A percentile compares a stretch with the other conserved stretches of the same genome.
Evolutionary conservation across 64 coral and sea anemone genomes (phyloP).

Genomic region (Porites lutea): DNA sequence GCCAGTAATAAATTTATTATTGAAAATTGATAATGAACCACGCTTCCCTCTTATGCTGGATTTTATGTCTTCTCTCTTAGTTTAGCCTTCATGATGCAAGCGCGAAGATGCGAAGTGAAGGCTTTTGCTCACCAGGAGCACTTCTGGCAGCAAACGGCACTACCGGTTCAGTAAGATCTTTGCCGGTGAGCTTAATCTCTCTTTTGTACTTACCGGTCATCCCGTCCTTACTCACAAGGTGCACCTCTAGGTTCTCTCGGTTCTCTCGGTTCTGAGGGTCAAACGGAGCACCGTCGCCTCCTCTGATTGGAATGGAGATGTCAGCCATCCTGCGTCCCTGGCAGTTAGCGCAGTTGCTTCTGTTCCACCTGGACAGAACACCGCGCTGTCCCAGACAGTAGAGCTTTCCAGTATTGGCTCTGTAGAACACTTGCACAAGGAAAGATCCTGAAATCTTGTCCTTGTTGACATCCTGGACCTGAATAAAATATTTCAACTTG

Average conservation of each 20-base stretch:
- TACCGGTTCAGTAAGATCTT: neutral
- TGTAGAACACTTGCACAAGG: conserved; percentile 54
- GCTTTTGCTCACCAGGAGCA: conserved; percentile 11
- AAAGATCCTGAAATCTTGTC: conserved; percentile 63
- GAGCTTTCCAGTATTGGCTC: conserved; percentile 36
- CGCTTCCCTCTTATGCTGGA: conserved; percentile 18
- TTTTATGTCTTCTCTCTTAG: conserved; percentile 23
- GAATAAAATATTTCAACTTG: conserved; percentile 38
- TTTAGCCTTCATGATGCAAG: too few relatives aligned
- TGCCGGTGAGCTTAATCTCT: neutral
- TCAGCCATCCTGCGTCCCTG: conserved; percentile 46
- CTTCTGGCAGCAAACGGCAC: conserved; percentile 27
- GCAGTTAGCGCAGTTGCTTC: conserved; percentile 47
- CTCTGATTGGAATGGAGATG: conserved; percentile 36
- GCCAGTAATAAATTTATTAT: conserved; percentile 13
- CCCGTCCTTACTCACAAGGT: conserved; percentile 42
- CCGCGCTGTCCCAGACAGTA: conserved; percentile 51
- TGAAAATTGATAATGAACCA: neutral
- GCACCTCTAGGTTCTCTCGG: conserved; percentile 46
- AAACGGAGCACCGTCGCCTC: conserved; percentile 15
- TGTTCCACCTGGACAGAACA: conserved; percentile 53
- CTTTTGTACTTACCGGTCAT: conserved; percentile 22
- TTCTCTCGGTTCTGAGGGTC: conserved; percentile 35
- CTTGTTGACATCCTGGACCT: conserved; percentile 41
- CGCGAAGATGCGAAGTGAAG: conserved; percentile 40